Percentiles rank a stretch among this genome's conserved stretches.
Conservation (phyloP, 2,113 vertebrate species). For the Meleagris gallopavo region DNA sequence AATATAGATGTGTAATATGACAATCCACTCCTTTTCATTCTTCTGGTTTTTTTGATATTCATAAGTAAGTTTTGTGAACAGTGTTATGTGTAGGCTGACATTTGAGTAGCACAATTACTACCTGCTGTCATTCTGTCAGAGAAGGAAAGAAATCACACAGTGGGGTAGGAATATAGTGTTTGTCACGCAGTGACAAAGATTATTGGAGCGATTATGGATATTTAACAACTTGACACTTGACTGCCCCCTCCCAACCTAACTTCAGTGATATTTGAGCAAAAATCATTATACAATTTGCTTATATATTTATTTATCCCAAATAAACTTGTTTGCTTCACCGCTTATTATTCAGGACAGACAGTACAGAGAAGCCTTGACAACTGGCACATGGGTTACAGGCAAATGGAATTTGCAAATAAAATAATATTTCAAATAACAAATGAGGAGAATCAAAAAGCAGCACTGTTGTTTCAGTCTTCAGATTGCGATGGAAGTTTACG, state of each 20-base stretch:
- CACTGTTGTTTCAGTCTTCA: not conserved
- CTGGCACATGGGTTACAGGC: not conserved
- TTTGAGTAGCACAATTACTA: constrained; percentile 57
- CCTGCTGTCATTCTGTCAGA: constrained; percentile 62
- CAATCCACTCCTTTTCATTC: constrained; percentile 32
- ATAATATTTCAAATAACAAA: not conserved
- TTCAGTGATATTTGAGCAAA: constrained; percentile 18
- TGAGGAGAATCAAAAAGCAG: not conserved
- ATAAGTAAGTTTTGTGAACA: constrained; percentile 33
- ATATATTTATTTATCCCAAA: not conserved
- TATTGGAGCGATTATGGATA: constrained; percentile 13
- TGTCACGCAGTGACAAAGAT: constrained; percentile 40
- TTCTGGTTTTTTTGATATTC: constrained; percentile 27
- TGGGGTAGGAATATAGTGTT: constrained; percentile 7
- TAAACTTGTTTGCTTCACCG: not conserved
- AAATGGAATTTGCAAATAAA: constrained; percentile 28
- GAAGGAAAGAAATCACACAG: not conserved
- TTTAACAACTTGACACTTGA: constrained; percentile 35
- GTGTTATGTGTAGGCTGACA: constrained; percentile 50
- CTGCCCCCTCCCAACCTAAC: not conserved
- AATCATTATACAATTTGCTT: not conserved
- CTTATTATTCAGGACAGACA: not conserved
- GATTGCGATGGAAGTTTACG: not conserved
- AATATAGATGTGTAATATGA: constrained; percentile 40
- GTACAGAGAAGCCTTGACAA: not conserved